Evolutionary conservation across 1,140 invertebrate genomes (phyloP).

Genomic region (Temnothorax curvispinosus): DNA sequence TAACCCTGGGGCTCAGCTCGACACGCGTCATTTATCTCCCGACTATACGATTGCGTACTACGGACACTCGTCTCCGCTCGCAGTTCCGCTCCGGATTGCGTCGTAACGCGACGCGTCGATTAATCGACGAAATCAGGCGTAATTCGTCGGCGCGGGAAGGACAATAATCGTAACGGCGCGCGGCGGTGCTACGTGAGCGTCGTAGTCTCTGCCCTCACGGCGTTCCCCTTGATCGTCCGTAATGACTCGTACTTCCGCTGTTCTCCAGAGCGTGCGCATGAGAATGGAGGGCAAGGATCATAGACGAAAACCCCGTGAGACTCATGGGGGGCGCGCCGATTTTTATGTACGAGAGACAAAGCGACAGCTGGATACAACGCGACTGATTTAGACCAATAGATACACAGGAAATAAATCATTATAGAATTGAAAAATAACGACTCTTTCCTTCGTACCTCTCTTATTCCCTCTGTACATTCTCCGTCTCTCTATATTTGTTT

Average conservation of each 20-base stretch:
- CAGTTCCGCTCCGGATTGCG: slow-evolving; percentile 8
- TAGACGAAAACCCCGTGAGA: slow-evolving; percentile 28
- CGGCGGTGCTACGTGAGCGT: not conserved
- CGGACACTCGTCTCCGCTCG: slow-evolving; percentile 37
- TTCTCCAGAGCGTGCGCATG: not conserved
- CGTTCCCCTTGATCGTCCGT: slow-evolving; percentile 15
- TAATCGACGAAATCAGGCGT: slow-evolving; percentile 51
- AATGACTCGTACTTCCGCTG: slow-evolving; percentile 66
- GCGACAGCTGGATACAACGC: not conserved
- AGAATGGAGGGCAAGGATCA: slow-evolving; percentile 15
- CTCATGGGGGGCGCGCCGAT: slow-evolving; percentile 9
- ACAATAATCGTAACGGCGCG: not conserved
- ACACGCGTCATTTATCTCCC: slow-evolving; percentile 63
- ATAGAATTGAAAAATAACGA: slow-evolving; percentile 56
- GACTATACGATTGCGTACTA: slow-evolving; percentile 46
- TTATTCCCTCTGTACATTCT: not conserved
- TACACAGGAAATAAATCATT: slow-evolving; percentile 66
- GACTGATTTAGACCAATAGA: slow-evolving; percentile 57
- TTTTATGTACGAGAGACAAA: slow-evolving; percentile 20
- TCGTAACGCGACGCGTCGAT: slow-evolving; percentile 56
- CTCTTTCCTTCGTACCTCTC: slow-evolving; percentile 7
- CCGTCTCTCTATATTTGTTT: slow-evolving; percentile 10
- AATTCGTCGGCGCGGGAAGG: slow-evolving; percentile 44
- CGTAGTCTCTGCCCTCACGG: not conserved
- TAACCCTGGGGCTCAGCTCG: not conserved